Evolutionary conservation across 2,888 invertebrate genomes (phyloP).

Genomic region (Dromius quadrimaculatus): DNA sequence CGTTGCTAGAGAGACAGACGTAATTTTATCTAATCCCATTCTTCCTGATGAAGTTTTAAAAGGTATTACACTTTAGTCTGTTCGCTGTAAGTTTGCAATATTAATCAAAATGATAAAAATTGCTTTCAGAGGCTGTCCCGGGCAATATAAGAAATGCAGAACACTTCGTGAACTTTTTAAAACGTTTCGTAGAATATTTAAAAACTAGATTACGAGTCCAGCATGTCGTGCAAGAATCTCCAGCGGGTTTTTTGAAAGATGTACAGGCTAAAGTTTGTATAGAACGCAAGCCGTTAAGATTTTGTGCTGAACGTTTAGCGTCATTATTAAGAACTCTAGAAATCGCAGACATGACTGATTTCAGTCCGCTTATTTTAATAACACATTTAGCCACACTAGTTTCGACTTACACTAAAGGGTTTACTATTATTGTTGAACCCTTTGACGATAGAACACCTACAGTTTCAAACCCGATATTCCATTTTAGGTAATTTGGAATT

Average conservation of each 20-base stretch:
- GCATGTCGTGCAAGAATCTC: conserved; percentile 97
- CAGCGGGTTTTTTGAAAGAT: conserved; percentile 95
- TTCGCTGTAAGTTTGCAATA: no score
- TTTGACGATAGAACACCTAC: conserved; percentile 95
- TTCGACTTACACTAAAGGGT: conserved; percentile 96
- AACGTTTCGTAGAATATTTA: conserved; percentile 93
- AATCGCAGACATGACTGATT: conserved; percentile 91
- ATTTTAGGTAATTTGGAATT: conserved; percentile 72
- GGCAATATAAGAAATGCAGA: conserved; percentile 98
- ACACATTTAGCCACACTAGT: conserved; percentile 95
- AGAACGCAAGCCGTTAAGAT: conserved; percentile 95
- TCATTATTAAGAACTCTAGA: conserved; percentile 91
- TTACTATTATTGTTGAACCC: conserved; percentile 97
- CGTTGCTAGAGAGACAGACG: conserved; percentile 86
- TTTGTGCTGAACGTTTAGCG: conserved; percentile 92
- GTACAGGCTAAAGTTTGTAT: conserved; percentile 92
- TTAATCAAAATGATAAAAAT: no score
- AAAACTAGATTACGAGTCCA: conserved; percentile 94
- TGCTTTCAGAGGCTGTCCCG: conserved; percentile 96
- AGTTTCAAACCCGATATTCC: conserved; percentile 87
- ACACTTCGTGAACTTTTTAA: conserved; percentile 94
- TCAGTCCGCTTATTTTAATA: conserved; percentile 84
- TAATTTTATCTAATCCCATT: conserved; percentile 91
- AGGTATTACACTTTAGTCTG: no score
- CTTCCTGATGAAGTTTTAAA: conserved; percentile 93